A percentile compares a stretch with the other conserved stretches of the same genome.
phyloP scores from a whole-genome alignment of 1,140 invertebrate genomes.

The Nymphalis io region DNA sequence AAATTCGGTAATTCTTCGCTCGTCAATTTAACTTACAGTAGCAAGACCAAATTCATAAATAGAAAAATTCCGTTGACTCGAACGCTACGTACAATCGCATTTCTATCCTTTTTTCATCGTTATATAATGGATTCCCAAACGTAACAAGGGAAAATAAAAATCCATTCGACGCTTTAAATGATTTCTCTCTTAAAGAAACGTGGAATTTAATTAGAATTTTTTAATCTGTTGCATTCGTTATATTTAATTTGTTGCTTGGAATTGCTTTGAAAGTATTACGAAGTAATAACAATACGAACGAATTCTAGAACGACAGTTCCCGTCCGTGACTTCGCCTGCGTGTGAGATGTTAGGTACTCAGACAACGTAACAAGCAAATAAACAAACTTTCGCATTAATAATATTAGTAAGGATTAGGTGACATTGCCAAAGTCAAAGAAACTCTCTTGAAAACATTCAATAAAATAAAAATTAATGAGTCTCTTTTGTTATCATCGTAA shows the following conservation, averaged over 20 bases:
- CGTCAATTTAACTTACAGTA: slow-evolving; percentile 42
- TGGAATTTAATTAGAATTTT: slow-evolving; percentile 46
- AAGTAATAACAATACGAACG: too few species aligned
- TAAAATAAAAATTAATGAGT: too few species aligned
- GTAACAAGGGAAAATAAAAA: slow-evolving; percentile 53
- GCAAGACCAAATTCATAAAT: slow-evolving; percentile 37
- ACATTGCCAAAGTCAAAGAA: too few species aligned
- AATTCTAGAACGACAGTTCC: too few species aligned
- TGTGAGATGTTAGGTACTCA: too few species aligned
- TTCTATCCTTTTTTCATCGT: slow-evolving; percentile 48
- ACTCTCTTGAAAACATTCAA: too few species aligned
- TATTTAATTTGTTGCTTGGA: slow-evolving; percentile 17
- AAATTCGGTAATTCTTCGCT: slow-evolving; percentile 1
- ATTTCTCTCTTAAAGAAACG: slow-evolving; percentile 44
- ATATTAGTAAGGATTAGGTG: too few species aligned
- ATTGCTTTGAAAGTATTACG: not conserved
- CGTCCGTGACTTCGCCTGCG: too few species aligned
- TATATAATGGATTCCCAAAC: slow-evolving; percentile 59
- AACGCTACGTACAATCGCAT: slow-evolving; percentile 49
- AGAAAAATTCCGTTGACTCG: slow-evolving; percentile 50
- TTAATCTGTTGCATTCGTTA: slow-evolving; percentile 34
- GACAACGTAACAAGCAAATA: too few species aligned
- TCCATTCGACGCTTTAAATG: slow-evolving; percentile 44
- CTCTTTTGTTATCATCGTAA: too few species aligned
- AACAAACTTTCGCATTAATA: too few species aligned